A percentile compares a stretch with the other conserved stretches of the same genome.
Conservation (phyloP, 2,888 invertebrate species). For the Drosophila formosana region DNA sequence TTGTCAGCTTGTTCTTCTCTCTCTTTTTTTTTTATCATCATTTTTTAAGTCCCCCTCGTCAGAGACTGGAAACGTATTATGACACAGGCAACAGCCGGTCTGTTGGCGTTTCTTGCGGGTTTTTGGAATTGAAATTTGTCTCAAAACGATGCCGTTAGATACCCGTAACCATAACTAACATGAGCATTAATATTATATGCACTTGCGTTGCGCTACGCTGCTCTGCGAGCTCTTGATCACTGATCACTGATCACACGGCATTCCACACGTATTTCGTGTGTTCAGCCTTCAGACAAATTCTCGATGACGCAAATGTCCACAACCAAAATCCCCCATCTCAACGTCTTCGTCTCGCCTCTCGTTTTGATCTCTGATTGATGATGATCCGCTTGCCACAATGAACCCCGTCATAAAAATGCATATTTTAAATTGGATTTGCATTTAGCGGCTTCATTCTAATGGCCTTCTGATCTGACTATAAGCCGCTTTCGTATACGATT, state of each 20-base stretch:
- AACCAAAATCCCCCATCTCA: no score
- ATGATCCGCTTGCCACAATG: conserved; percentile 26
- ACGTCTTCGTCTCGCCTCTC: no score
- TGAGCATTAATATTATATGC: conserved; percentile 39
- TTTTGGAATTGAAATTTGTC: conserved; percentile 28
- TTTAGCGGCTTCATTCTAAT: conserved; percentile 18
- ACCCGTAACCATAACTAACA: conserved; percentile 23
- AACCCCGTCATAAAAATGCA: conserved; percentile 21
- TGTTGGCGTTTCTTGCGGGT: conserved; percentile 24
- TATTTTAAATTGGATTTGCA: conserved; percentile 17
- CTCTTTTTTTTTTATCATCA: conserved; percentile 14
- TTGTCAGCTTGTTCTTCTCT: conserved; percentile 8
- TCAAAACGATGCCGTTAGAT: conserved; percentile 42
- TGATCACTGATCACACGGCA: conserved; percentile 25
- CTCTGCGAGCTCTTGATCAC: conserved; percentile 1
- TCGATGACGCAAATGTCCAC: conserved; percentile 33
- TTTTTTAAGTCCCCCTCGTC: conserved; percentile 1
- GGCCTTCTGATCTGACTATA: conserved; percentile 11
- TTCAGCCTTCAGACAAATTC: conserved; percentile 13
- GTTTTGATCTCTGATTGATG: conserved; percentile 21
- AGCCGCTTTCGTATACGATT: conserved; percentile 18
- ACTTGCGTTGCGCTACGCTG: conserved; percentile 10
- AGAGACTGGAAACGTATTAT: conserved; percentile 34
- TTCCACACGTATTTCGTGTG: conserved; percentile 12
- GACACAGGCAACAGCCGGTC: conserved; percentile 32